Base-by-base conservation (phyloP, 1,140 invertebrate genomes). In the Pollicipes pollicipes region DNA sequence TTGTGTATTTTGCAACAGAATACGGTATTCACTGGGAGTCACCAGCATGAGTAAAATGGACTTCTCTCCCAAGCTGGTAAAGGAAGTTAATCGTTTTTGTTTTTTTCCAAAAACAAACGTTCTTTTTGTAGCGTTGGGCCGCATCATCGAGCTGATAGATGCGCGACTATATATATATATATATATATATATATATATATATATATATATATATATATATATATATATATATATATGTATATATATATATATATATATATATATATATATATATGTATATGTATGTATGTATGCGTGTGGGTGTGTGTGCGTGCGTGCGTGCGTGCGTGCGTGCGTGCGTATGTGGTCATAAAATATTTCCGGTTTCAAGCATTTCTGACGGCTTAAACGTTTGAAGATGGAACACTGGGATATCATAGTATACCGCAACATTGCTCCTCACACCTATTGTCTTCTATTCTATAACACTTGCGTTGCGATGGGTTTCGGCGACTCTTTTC, bases 151-250 rank as follows among this genome's bases (percentile, higher is more conserved):
- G 13, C 17, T 30, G 21, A 17, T 3, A 32, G 28, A 71, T 26
- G 17, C 63, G 21, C 17, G n/a, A n/a, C n/a, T n/a, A n/a, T n/a
- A n/a, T n/a, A n/a, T n/a, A n/a, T n/a, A n/a, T n/a, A n/a, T n/a
- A 30, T 29, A n/a, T n/a, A n/a, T n/a, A n/a, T n/a, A n/a, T n/a
- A n/a, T n/a, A n/a, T n/a, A n/a, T n/a, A n/a, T n/a, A n/a, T n/a
- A n/a, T n/a, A n/a, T n/a, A n/a, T n/a, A n/a, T n/a, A n/a, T n/a
- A n/a, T n/a, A n/a, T n/a, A n/a, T n/a, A n/a, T 69, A 71, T 71
- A 70, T 66, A 71, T 70, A 71, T 69, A 71, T 70, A 71, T 71
- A 71, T 71, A 71, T 67, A 71, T 71, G 27, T 30, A 71, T 67
- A 68, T 66, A 68, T n/a, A n/a, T n/a, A 71, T 67, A 71, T 71